Evolutionary conservation across 2,113 vertebrate genomes (phyloP).

Genomic region (Bombycilla garrulus): DNA sequence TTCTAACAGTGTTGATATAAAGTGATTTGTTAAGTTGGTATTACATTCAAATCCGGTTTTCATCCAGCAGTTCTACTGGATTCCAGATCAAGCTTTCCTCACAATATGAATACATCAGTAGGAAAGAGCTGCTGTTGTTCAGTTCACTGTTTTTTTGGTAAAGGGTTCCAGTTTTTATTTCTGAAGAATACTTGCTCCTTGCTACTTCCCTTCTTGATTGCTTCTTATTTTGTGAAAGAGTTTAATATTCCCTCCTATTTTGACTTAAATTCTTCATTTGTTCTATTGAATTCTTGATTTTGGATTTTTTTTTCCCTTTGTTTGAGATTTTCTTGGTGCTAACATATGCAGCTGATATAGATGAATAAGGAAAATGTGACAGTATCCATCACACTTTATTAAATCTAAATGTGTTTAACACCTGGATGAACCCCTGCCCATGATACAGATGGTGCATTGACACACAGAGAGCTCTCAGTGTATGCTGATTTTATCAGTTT

Average conservation of each 20-base stretch:
- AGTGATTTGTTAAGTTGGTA: background rate
- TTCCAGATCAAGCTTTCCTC: background rate
- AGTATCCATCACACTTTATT: background rate
- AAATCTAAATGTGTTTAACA: background rate
- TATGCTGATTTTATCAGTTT: background rate
- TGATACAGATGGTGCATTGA: background rate
- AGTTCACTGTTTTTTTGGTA: background rate
- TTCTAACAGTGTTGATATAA: background rate
- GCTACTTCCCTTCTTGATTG: background rate
- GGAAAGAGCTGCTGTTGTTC: background rate
- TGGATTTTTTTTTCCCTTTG: background rate
- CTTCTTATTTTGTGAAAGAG: background rate
- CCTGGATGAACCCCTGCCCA: background rate
- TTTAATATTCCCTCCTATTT: background rate
- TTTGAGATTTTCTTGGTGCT: background rate
- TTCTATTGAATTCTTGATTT: background rate
- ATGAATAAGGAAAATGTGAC: background rate
- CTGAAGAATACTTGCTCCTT: background rate
- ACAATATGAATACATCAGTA: rapidly evolving
- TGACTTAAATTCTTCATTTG: background rate
- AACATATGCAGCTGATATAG: background rate
- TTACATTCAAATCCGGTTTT: background rate
- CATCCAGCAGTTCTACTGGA: background rate
- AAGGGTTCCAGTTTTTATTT: background rate
- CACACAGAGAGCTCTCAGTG: background rate